phyloP scores from a whole-genome alignment of 2,888 invertebrate genomes.

The Aleiodes leptofemur region DNA sequence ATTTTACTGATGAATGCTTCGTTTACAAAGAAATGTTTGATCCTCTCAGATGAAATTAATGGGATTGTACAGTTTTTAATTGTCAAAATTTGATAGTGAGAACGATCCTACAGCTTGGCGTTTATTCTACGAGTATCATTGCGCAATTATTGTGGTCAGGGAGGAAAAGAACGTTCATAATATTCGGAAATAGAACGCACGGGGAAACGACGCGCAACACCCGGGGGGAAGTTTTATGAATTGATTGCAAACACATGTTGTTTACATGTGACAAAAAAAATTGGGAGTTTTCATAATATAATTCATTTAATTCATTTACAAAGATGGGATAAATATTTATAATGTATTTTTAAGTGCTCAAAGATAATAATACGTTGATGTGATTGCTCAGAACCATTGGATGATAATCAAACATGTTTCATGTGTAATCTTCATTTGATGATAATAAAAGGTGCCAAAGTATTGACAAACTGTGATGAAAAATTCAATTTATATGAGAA shows the following conservation, averaged over 20 bases:
- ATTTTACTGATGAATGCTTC: no score
- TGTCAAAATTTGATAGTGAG: not conserved
- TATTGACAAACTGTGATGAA: not conserved
- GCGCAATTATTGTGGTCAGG: not conserved
- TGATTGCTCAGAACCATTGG: no score
- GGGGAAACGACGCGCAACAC: slow-evolving; percentile 50
- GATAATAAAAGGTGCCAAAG: not conserved
- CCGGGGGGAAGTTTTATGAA: slow-evolving; percentile 61
- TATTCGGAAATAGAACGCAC: slow-evolving; percentile 66
- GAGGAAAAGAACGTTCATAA: slow-evolving; percentile 47
- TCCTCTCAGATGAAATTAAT: not conserved
- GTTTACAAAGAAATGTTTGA: not conserved
- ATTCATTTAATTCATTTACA: not conserved
- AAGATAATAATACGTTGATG: no score
- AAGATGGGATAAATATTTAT: slow-evolving; percentile 24
- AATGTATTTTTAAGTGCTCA: no score
- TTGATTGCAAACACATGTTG: slow-evolving; percentile 72
- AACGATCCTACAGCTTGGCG: not conserved
- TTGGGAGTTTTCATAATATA: not conserved
- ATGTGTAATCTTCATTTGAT: not conserved
- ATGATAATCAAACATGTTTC: not conserved
- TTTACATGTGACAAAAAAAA: slow-evolving; percentile 56
- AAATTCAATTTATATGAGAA: slow-evolving; percentile 24
- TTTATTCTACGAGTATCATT: slow-evolving; percentile 21
- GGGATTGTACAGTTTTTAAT: not conserved